Base-by-base conservation (phyloP, 2,113 vertebrate genomes). In the Gavia stellata region DNA sequence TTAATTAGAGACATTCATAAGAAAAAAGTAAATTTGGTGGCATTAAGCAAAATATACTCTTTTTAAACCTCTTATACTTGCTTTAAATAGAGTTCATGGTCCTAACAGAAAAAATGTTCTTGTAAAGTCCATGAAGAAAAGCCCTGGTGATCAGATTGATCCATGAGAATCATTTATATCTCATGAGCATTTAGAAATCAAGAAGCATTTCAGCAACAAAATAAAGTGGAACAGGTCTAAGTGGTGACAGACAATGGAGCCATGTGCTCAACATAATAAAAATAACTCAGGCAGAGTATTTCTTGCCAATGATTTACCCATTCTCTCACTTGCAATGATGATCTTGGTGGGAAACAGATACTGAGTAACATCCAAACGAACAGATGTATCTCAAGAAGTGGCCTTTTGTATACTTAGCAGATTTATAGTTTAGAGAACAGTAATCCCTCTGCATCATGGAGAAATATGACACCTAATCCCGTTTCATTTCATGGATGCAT, bases 311-410 rank as follows among this genome's bases (percentile, higher is more conserved):
- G 65, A 84, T 33, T n/a, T 94, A 77, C 14, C 17, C 38, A 52
- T 87, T 95, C 52, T 53, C 20, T 78, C 63, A 67, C 63, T 92
- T 89, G n/a, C 52, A 59, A 3, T 36, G 18, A 63, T 36, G 55
- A 92, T 63, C 49, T 81, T 95, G 31, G 53, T 88, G 53, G 40
- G 74, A 92, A 92, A 81, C 18, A 91, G 81, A 86, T 92, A 72
- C 6, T 89, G 86, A 93, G 29, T 81, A 63, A 56, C 50, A 90
- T 81, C 67, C 55, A 55, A 93, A 88, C 29, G 78, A 92, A 83
- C 63, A 94, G 88, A 86, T 92, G 85, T 81, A 59, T 78, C 83
- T 88, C 59, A 88, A 88, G 75, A 86, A 92, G n/a, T 58, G 67
- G 33, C 16, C 33, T 52, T 92, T 92, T 86, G 67, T 90, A 20